A percentile compares a stretch with the other conserved stretches of the same genome.
These are phyloP conservation scores for Sciurus niger DNA, from an alignment of 2,113 vertebrate species.

Conservation along the genomic window DNA sequence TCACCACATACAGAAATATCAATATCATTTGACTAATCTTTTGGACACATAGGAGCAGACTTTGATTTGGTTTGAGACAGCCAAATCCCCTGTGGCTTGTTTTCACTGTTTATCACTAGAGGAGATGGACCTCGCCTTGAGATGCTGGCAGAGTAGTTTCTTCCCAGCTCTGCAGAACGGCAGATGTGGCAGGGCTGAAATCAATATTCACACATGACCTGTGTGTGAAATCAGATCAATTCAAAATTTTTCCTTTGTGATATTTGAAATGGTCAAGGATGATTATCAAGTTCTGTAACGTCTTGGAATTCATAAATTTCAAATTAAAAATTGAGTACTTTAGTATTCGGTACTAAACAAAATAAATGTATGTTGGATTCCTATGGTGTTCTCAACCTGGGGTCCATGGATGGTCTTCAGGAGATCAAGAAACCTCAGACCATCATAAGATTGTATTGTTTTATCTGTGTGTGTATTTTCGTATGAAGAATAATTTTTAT, in stretches of 20 bases:
- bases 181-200: conserved; percentile 69
- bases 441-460: neutral
- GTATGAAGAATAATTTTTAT: neutral
- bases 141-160: conserved; percentile 38
- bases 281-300: conserved; percentile 30
- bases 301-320: conserved; percentile 56
- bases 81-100: neutral
- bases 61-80: neutral
- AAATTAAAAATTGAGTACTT: conserved; percentile 45
- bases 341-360: neutral
- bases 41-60: neutral
- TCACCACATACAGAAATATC: neutral
- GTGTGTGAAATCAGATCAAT: conserved; percentile 67
- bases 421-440: neutral
- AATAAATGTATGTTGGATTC: neutral
- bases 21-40: conserved; percentile 49
- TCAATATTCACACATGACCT: conserved; percentile 71
- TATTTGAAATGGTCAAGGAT: conserved; percentile 63
- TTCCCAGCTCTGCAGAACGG: conserved; percentile 39
- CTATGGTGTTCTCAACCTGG: neutral
- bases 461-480: neutral
- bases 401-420: neutral
- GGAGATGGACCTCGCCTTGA: neutral
- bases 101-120: neutral
- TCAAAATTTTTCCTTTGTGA: conserved; percentile 27